Conservation (phyloP, 2,888 invertebrate species). For the Drosophila merina region DNA sequence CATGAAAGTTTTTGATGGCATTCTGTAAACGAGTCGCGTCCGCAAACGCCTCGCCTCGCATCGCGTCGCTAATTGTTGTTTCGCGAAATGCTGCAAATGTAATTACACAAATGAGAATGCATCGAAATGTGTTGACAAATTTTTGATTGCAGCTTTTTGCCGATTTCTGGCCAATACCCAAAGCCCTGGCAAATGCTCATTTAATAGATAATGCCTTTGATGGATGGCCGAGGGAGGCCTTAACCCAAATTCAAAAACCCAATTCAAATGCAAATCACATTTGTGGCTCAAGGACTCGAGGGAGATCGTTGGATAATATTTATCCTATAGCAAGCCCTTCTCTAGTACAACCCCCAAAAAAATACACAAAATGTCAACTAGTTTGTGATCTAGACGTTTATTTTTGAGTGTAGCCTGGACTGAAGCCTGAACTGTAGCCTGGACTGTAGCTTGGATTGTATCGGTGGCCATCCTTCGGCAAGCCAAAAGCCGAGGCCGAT, state of each 20-base stretch:
- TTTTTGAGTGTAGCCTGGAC: too few species aligned
- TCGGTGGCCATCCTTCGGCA: too few species aligned
- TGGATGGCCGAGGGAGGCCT: slow-evolving; percentile 14
- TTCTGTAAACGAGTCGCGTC: slow-evolving; percentile 66
- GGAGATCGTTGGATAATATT: too few species aligned
- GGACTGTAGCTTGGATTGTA: too few species aligned
- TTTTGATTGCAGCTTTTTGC: slow-evolving; percentile 24
- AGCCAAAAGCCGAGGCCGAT: too few species aligned
- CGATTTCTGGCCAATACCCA: neutral
- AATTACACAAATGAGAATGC: slow-evolving; percentile 41
- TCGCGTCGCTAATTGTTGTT: slow-evolving; percentile 71
- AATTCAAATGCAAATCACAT: neutral
- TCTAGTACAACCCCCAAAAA: too few species aligned
- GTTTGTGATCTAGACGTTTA: too few species aligned
- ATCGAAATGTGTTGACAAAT: slow-evolving; percentile 33
- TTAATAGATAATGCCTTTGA: slow-evolving; percentile 37
- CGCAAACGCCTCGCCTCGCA: neutral
- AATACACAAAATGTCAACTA: too few species aligned
- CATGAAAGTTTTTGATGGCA: slow-evolving; percentile 56
- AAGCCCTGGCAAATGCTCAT: slow-evolving; percentile 17
- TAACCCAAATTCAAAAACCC: slow-evolving; percentile 2
- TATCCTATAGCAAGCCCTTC: too few species aligned
- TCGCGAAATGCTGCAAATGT: slow-evolving; percentile 65
- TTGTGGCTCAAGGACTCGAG: neutral
- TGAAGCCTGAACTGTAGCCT: too few species aligned